These are phyloP conservation scores for Microtus obscurus DNA, from an alignment of 2,797 vertebrate genomes.

Conservation along the genomic window DNA sequence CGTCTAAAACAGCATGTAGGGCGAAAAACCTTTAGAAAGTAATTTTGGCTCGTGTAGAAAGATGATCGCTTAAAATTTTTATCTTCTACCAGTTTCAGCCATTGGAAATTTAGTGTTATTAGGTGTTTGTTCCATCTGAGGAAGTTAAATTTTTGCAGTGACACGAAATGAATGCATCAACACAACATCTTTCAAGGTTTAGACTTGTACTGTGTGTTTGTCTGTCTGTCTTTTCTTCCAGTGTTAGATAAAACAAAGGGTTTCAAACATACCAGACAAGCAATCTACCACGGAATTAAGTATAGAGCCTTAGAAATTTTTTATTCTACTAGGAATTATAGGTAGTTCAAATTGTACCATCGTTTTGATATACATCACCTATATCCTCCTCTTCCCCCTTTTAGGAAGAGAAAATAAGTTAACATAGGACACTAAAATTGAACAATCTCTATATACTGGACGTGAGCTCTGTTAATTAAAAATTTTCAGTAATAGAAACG, in stretches of 20 bases:
- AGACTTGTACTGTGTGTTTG: neutral
- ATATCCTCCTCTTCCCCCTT: neutral
- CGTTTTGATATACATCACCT: neutral
- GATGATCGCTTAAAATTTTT: neutral
- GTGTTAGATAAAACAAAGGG: neutral
- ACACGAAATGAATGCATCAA: neutral
- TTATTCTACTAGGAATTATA: conserved; percentile 51
- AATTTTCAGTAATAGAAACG: conserved; percentile 48
- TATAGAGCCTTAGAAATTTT: conserved; percentile 2
- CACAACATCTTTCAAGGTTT: conserved; percentile 11
- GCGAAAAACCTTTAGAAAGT: conserved; percentile 26
- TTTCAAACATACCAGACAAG: neutral
- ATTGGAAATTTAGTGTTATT: conserved; percentile 22
- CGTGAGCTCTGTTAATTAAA: conserved; percentile 22
- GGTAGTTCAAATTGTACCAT: neutral
- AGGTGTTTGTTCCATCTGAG: conserved; percentile 9
- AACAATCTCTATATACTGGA: conserved; percentile 22
- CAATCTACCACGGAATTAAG: neutral
- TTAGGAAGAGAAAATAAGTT: conserved; percentile 13
- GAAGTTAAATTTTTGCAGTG: neutral
- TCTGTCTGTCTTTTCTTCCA: neutral
- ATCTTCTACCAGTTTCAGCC: neutral
- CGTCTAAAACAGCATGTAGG: neutral
- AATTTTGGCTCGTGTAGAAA: neutral
- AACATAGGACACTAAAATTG: conserved; percentile 30